Base-by-base conservation (phyloP, 1,140 invertebrate species). In the Drosophila biarmipes region DNA sequence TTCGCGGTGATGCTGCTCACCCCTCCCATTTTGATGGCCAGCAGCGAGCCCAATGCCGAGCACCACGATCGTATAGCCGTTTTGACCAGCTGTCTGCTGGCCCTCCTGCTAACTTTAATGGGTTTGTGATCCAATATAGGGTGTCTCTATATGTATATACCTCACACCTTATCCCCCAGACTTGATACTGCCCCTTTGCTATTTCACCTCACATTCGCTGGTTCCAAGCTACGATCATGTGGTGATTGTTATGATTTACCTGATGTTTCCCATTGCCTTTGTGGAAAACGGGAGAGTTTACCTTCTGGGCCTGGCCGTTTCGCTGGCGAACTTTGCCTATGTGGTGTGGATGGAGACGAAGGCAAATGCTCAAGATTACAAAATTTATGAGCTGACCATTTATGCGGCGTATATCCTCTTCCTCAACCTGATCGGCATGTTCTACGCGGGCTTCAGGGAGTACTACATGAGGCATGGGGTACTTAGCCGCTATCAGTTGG, bases 191-290 rank as follows among this genome's bases (percentile, higher is more conserved):
- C 10, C 14, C 4, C 3, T 40, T 19, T 43, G 17, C 12, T 21
- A 56, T 0, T 21, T 14, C 4, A 1, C 4, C 2, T 0, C 11
- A 4, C 21, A 12, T 24, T 12, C 31, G 0, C 24, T 71, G 6
- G 14, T 37, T 1, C 34, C 46, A 11, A 17, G 11, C 29, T 82
- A 69, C 38, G 78, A 82, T 51, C 78, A 77, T 15, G 40, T 80
- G 5, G 34, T 64, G 2, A 46, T 80, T 4, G 6, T 54, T 8
- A 51, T 63, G 15, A 14, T 80, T 0, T 82, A 82, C 34, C 27
- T 69, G 15, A 45, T 64, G 35, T 56, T 82, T 19, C 78, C 78
- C 1, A 46, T 81, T 5, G 38, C 14, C 8, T 31, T 56, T 15
- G 24, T 56, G 6, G 19, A 49, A 5, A 14, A 38, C 17, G 53